A percentile compares a stretch with the other conserved stretches of the same genome.
These are phyloP conservation scores for Tolypeutes matacus DNA, from an alignment of 2,797 vertebrate species.

Conservation along the genomic window DNA sequence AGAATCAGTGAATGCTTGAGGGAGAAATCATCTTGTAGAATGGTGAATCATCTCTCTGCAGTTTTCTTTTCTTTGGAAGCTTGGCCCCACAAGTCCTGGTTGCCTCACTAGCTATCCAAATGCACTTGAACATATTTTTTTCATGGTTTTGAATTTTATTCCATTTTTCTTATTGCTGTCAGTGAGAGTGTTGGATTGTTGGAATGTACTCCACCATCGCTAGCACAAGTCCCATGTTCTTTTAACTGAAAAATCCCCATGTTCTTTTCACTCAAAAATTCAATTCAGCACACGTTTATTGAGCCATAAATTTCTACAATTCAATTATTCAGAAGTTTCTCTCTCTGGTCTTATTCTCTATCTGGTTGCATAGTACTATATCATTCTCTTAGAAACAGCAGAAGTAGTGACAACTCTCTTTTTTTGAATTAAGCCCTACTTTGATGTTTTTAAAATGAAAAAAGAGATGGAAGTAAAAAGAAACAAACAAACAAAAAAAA, in stretches of 20 bases:
- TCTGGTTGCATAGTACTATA: not conserved
- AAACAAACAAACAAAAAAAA: not conserved
- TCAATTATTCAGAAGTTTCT: slow-evolving; percentile 12
- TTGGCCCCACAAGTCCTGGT: not conserved
- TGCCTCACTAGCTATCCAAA: not conserved
- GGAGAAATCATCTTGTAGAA: not conserved
- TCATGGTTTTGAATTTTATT: slow-evolving; percentile 28
- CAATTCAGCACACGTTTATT: slow-evolving; percentile 54
- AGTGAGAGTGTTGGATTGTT: not conserved
- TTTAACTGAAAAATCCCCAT: slow-evolving; percentile 44
- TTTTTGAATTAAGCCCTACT: not conserved
- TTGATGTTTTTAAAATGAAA: not conserved
- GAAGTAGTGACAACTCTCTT: not conserved
- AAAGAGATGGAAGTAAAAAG: not conserved
- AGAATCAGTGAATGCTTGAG: not conserved
- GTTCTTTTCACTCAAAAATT: slow-evolving; percentile 58
- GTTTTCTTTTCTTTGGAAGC: not conserved
- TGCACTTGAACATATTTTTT: not conserved
- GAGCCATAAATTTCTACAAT: slow-evolving; percentile 55
- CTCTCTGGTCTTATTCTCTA: not conserved
- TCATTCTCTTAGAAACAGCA: slow-evolving; percentile 27
- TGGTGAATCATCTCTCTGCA: not conserved
- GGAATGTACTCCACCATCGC: not conserved
- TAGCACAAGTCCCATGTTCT: not conserved
- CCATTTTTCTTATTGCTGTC: not conserved